Conservation (phyloP, 2,888 invertebrate species). For the Tachina lurida region DNA sequence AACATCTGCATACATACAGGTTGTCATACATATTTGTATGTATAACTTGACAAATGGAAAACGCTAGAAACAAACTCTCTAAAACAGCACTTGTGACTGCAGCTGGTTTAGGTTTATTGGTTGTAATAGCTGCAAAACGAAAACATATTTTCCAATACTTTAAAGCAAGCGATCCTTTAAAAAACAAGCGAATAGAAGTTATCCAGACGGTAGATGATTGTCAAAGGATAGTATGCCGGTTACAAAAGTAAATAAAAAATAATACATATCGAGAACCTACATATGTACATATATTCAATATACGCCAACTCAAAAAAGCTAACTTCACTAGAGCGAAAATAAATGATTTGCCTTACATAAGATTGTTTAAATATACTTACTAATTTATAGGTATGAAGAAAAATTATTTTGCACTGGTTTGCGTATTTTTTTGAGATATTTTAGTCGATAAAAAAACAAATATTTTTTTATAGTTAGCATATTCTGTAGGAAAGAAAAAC, state of each 20-base stretch:
- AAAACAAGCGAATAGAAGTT: conserved; percentile 78
- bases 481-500: too few relatives aligned
- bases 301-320: too few relatives aligned
- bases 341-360: too few relatives aligned
- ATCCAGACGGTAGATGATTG: conserved; percentile 79
- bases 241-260: conserved; percentile 78
- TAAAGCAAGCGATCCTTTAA: conserved; percentile 74
- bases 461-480: too few relatives aligned
- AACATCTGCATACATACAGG: not conserved
- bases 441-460: too few relatives aligned
- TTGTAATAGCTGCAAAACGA: conserved; percentile 78
- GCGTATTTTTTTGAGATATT: too few relatives aligned
- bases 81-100: conserved; percentile 71
- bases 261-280: too few relatives aligned
- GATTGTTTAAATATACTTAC: too few relatives aligned
- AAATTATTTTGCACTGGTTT: too few relatives aligned
- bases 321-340: too few relatives aligned
- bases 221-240: conserved; percentile 75
- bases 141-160: conserved; percentile 84
- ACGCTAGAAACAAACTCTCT: conserved; percentile 18
- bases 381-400: too few relatives aligned
- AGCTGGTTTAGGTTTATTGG: conserved; percentile 79
- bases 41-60: conserved; percentile 25
- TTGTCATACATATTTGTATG: not conserved
- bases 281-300: too few relatives aligned